phyloP scores from a whole-genome alignment of 2,797 vertebrate genomes.

The Margarornis squamiger region DNA sequence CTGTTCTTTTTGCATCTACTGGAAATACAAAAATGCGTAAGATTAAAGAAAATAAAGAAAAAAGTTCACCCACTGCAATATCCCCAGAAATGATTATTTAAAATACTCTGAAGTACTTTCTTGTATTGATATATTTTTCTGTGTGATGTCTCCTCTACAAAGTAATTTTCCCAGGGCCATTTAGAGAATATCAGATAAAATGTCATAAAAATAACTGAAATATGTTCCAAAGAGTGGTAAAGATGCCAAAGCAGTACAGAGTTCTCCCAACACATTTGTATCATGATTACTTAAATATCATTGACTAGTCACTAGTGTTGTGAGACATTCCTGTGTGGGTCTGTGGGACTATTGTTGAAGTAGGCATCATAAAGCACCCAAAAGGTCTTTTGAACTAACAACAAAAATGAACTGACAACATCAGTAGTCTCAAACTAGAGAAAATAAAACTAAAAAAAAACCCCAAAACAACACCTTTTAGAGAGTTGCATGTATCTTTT shows the following conservation, averaged over 20 bases:
- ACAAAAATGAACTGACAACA: background rate
- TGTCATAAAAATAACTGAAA: slow-evolving; percentile 2
- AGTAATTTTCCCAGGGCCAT: background rate
- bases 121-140: background rate
- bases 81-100: background rate
- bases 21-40: background rate
- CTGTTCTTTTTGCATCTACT: background rate
- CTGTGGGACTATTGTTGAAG: background rate
- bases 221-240: background rate
- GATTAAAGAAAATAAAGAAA: background rate
- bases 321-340: background rate
- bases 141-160: background rate
- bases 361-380: background rate
- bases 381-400: background rate
- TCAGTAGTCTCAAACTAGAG: background rate
- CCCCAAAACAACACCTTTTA: background rate
- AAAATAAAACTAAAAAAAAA: background rate
- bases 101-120: background rate
- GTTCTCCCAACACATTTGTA: background rate
- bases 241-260: background rate
- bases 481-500: background rate
- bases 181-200: slow-evolving; percentile 8
- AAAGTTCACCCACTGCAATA: background rate
- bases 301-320: background rate
- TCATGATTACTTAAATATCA: background rate